A percentile compares a stretch with the other conserved stretches of the same genome.
Conservation (phyloP, 1,140 invertebrate genomes). For the Drosophila pachea region DNA sequence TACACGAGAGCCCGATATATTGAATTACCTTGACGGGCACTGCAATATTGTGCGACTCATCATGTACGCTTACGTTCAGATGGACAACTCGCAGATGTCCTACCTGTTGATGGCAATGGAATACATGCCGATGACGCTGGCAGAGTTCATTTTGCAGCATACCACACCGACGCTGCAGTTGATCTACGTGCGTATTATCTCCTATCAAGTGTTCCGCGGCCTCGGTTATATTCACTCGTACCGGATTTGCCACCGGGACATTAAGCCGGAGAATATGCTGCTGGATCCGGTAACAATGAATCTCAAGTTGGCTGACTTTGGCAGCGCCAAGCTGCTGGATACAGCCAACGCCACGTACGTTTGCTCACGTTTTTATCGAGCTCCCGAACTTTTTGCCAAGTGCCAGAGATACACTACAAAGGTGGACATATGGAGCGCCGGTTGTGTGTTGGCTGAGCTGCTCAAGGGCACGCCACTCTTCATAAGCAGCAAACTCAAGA, state of each 20-base stretch:
- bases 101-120: constrained; percentile 46
- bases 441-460: constrained; percentile 97
- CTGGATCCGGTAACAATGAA: constrained; percentile 97
- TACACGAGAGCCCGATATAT: constrained; percentile 27
- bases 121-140: constrained; percentile 51
- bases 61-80: constrained; percentile 13
- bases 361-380: constrained; percentile 98
- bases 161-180: not conserved
- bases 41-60: constrained; percentile 40
- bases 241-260: constrained; percentile 99
- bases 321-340: constrained; percentile 97
- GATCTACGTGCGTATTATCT: constrained; percentile 43
- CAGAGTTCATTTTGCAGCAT: constrained; percentile 12
- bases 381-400: constrained; percentile 99
- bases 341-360: constrained; percentile 98
- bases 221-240: constrained; percentile 98
- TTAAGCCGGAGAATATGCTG: constrained; percentile 99
- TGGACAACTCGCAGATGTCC: constrained; percentile 5
- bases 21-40: constrained; percentile 31
- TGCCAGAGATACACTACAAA: constrained; percentile 98
- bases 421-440: constrained; percentile 98
- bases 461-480: constrained; percentile 98
- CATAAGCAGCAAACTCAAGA: constrained; percentile 21
- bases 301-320: constrained; percentile 99
- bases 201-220: constrained; percentile 99